These are phyloP conservation scores for Gavialis gangeticus DNA, from an alignment of 2,113 vertebrate genomes.

Conservation along the genomic window DNA sequence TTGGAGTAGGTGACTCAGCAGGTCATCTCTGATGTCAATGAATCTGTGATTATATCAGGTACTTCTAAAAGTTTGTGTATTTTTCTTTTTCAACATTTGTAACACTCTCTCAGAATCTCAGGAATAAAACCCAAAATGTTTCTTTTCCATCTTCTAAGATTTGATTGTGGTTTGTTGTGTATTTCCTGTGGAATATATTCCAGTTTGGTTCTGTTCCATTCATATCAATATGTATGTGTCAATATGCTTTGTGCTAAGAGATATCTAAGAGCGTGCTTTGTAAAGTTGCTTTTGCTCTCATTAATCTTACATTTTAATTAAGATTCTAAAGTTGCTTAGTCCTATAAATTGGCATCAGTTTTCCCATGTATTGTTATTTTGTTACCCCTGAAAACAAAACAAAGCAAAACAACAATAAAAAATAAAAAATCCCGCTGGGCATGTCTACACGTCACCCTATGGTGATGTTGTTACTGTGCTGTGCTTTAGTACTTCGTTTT, in stretches of 20 bases:
- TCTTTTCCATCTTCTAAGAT: background rate
- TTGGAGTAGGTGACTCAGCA: background rate
- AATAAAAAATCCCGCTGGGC: background rate
- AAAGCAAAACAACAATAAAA: slow-evolving; percentile 7
- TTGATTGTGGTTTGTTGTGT: background rate
- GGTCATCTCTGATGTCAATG: background rate
- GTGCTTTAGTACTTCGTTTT: too few species aligned
- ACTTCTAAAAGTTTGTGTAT: background rate
- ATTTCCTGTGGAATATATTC: background rate
- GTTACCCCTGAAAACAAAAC: background rate
- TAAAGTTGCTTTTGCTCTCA: background rate
- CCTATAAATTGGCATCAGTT: background rate
- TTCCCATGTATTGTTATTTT: background rate
- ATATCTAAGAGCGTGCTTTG: background rate
- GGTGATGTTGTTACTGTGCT: too few species aligned
- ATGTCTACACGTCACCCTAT: too few species aligned
- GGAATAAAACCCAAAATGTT: background rate
- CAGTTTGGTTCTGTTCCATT: background rate
- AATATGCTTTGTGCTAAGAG: background rate
- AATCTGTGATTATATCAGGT: background rate
- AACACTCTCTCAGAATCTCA: background rate
- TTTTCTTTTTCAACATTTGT: background rate
- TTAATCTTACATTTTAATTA: background rate
- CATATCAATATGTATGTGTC: background rate
- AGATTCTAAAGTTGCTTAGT: background rate